Base-by-base conservation (phyloP, 2,797 vertebrate species). In the Oryzias sinensis region DNA sequence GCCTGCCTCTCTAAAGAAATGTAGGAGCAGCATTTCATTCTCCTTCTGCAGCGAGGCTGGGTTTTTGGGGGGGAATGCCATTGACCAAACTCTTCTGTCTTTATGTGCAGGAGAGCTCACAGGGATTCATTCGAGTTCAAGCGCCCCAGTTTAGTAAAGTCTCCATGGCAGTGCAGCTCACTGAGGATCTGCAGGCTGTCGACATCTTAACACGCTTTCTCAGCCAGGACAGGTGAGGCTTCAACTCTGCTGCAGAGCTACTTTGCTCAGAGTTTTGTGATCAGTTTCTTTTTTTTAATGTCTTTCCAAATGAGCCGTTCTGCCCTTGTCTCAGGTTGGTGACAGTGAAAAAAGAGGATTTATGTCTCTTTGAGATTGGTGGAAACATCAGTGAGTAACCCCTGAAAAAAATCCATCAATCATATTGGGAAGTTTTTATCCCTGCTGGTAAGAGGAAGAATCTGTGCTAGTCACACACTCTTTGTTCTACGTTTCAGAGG, bases 111-210 rank as follows among this genome's bases (percentile, higher is more conserved):
- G 94, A 97, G 56, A 89, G 87, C 67, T 91, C 91, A 68, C 93
- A 93, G 87, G 94, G 95, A 70, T 92, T 97, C 70, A 99, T 99
- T 79, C 91, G 96, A 79, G 94, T 99, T 46, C 95, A 98, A 63
- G 96, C 97, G 0, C 97, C 96, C 24, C 95, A 96, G 90, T 97
- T 99, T 89, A 95, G 89, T 1, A 99, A 97, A 90, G 91, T 98
- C 80, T 99, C 97, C 63, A 99, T 99, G 97, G 95, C 93, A n/a
- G 88, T 99, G 69, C 94, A 99, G 91, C 93, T 99, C 49, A 98
- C 95, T 0, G 95, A 93, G 82, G 94, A 98, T 48, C 83, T 98
- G 63, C 95, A 92, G 91, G 97, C 97, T 0, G 79, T 92, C 24
- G 96, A 98, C 77, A 85, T 99, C 24, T 87, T 99, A 56, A 90